Evolutionary conservation across 2,797 vertebrate species (phyloP).

Genomic region (Eupleurogrammus muticus): DNA sequence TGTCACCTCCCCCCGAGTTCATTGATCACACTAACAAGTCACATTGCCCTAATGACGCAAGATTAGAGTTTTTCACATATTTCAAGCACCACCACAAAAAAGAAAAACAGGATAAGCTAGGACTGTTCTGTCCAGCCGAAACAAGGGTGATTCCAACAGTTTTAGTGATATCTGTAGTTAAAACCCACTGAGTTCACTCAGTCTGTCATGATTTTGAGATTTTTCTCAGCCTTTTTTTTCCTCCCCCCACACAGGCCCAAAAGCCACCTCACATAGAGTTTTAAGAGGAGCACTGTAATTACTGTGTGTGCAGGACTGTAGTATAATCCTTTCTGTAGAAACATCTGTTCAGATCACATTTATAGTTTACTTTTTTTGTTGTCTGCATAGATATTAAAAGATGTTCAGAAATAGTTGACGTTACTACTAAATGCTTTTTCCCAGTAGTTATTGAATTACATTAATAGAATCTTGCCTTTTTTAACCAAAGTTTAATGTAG

Average conservation of each 20-base stretch:
- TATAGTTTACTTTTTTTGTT: constrained; percentile 54
- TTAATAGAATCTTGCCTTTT: constrained; percentile 89
- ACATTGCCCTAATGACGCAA: constrained; percentile 9
- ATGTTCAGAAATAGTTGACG: constrained; percentile 56
- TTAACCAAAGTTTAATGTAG: constrained; percentile 90
- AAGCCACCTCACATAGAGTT: constrained; percentile 23
- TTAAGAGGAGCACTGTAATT: constrained; percentile 30
- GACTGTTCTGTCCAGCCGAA: neutral
- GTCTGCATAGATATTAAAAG: constrained; percentile 38
- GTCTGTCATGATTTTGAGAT: neutral
- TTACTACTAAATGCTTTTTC: constrained; percentile 69
- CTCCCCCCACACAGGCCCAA: neutral
- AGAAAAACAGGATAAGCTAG: constrained; percentile 7
- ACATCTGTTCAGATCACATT: constrained; percentile 48
- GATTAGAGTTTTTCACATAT: constrained; percentile 18
- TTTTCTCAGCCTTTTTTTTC: neutral
- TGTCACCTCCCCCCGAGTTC: constrained; percentile 27
- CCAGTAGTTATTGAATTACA: constrained; percentile 65
- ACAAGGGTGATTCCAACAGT: neutral
- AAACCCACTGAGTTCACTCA: constrained; percentile 26
- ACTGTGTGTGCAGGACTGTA: constrained; percentile 45
- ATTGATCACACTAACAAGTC: constrained; percentile 42
- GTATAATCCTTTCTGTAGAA: constrained; percentile 12
- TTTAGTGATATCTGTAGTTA: constrained; percentile 19
- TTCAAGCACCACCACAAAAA: constrained; percentile 12